Evolutionary conservation across 2,797 vertebrate species (phyloP).

Genomic region (Bucorvus abyssinicus): DNA sequence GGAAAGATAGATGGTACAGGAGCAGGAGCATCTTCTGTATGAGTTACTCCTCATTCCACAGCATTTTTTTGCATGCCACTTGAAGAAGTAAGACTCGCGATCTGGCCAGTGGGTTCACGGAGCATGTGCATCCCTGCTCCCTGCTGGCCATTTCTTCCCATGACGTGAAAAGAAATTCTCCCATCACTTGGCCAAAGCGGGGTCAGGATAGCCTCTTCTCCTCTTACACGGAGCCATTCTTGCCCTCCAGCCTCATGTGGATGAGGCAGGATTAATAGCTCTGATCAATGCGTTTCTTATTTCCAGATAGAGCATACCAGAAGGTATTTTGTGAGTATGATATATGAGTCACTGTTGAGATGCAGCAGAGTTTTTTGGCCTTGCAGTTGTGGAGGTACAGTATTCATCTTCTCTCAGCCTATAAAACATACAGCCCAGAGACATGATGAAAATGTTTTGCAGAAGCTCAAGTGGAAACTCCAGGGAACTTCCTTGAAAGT

Average conservation of each 20-base stretch:
- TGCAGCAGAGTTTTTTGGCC: conserved; percentile 14
- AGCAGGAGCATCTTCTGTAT: neutral
- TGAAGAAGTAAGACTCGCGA: neutral
- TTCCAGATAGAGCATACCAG: neutral
- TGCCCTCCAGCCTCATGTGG: neutral
- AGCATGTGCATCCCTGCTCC: neutral
- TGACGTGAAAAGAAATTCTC: neutral
- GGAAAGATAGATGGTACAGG: neutral
- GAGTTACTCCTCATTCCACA: neutral
- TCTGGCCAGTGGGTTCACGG: neutral
- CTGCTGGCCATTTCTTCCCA: neutral
- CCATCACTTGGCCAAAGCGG: neutral
- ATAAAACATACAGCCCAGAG: neutral
- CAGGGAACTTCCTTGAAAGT: conserved; percentile 12
- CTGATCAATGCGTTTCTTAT: neutral
- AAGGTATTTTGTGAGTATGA: conserved; percentile 16
- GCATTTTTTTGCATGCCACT: neutral
- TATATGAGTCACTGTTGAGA: conserved; percentile 4
- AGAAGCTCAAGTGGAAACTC: neutral
- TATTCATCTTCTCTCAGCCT: neutral
- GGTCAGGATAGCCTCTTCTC: neutral
- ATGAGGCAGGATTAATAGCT: neutral
- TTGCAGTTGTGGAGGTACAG: conserved; percentile 8
- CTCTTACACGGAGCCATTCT: neutral
- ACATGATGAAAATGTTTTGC: neutral